Conservation (phyloP, 2,888 invertebrate genomes). For the Torymus tubicola region DNA sequence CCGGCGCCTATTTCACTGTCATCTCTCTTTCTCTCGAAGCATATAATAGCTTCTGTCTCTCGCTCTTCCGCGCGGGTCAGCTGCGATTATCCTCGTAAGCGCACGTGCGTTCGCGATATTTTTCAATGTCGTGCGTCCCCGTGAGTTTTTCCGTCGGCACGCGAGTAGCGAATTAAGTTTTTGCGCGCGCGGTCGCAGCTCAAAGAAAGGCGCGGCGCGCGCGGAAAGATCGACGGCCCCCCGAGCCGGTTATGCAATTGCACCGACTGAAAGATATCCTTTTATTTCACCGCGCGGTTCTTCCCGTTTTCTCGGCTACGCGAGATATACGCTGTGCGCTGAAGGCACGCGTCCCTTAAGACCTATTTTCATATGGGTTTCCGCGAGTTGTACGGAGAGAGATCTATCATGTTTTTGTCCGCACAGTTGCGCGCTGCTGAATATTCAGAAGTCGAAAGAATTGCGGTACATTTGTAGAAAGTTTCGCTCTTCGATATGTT, state of each 20-base stretch:
- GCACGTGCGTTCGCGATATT: slow-evolving; percentile 21
- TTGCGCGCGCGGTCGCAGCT: background rate
- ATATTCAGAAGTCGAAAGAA: too few species aligned
- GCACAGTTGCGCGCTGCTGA: too few species aligned
- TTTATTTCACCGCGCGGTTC: slow-evolving; percentile 6
- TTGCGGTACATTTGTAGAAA: too few species aligned
- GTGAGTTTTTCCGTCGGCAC: background rate
- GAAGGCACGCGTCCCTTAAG: slow-evolving; percentile 12
- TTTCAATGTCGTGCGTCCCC: slow-evolving; percentile 41
- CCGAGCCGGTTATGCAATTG: slow-evolving; percentile 52
- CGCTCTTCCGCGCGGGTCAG: too few species aligned
- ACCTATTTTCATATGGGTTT: slow-evolving; percentile 22
- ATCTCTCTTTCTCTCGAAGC: background rate
- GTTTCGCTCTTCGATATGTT: too few species aligned
- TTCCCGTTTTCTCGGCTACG: background rate
- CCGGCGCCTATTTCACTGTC: slow-evolving; percentile 32
- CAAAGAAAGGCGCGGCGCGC: slow-evolving; percentile 1
- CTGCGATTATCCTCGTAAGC: background rate
- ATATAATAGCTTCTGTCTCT: slow-evolving; percentile 9
- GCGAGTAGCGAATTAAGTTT: slow-evolving; percentile 31
- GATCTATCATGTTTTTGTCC: background rate
- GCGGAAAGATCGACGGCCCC: slow-evolving; percentile 26
- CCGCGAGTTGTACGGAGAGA: background rate
- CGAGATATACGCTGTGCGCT: background rate
- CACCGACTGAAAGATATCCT: background rate